A percentile compares a stretch with the other conserved stretches of the same genome.
These are phyloP conservation scores for Drosophila mercatorum DNA, from an alignment of 2,888 invertebrate species.

Conservation along the genomic window DNA sequence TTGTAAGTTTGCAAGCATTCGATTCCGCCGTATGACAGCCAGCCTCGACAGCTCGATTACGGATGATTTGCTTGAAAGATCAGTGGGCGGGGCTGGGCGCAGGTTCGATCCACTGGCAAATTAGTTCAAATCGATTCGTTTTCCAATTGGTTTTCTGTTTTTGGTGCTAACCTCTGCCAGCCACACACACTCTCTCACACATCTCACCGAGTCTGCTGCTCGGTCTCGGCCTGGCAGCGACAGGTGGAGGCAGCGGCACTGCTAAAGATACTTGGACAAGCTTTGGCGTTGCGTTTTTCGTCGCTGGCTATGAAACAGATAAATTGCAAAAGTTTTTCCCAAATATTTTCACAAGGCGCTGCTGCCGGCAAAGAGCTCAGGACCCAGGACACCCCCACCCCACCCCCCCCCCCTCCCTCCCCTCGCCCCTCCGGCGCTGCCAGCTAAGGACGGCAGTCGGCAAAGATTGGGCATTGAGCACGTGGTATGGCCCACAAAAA, in stretches of 20 bases:
- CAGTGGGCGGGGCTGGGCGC: constrained; percentile 1
- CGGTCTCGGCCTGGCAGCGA: constrained; percentile 54
- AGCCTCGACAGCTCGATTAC: constrained; percentile 4
- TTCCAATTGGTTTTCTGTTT: constrained; percentile 60
- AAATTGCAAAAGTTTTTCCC: constrained; percentile 77
- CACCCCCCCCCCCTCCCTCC: no score
- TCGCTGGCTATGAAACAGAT: constrained; percentile 76
- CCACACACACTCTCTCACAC: background rate
- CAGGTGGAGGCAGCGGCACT: constrained; percentile 29
- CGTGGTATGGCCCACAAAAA: constrained; percentile 33
- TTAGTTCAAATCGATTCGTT: constrained; percentile 75
- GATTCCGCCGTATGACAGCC: background rate
- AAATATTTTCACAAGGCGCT: constrained; percentile 76
- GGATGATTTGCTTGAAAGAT: background rate
- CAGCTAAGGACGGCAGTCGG: constrained; percentile 5
- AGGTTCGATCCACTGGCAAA: constrained; percentile 60
- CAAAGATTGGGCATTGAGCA: constrained; percentile 18
- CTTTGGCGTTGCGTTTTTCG: constrained; percentile 51
- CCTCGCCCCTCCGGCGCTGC: no score
- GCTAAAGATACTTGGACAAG: constrained; percentile 63
- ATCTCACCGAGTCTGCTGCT: background rate
- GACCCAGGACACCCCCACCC: background rate
- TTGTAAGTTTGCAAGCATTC: background rate
- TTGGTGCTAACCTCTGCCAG: constrained; percentile 1
- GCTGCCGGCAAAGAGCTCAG: constrained; percentile 21